These are phyloP conservation scores for Xanthostigma xanthostigma DNA, from an alignment of 2,888 invertebrate genomes.

Conservation along the genomic window DNA sequence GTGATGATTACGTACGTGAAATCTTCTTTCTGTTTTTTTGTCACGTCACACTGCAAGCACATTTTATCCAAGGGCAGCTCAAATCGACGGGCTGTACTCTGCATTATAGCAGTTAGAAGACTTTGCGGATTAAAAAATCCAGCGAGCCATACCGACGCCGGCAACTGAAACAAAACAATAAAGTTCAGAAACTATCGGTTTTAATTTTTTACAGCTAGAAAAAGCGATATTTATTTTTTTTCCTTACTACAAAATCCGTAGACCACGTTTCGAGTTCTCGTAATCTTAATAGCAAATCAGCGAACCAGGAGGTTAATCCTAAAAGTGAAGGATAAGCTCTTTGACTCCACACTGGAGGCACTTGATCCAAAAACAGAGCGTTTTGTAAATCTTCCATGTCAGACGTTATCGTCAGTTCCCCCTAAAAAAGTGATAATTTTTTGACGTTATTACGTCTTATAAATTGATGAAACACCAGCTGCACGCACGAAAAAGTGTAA, in stretches of 20 bases:
- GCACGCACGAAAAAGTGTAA: no score
- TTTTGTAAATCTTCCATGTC: constrained; percentile 94
- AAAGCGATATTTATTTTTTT: neutral
- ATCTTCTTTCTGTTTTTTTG: constrained; percentile 91
- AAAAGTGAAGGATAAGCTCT: constrained; percentile 85
- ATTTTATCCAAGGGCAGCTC: constrained; percentile 91
- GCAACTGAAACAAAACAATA: constrained; percentile 41
- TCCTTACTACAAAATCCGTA: constrained; percentile 75
- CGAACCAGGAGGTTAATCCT: constrained; percentile 83
- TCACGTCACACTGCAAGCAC: constrained; percentile 94
- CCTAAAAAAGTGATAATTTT: constrained; percentile 32
- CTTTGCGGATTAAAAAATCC: constrained; percentile 99
- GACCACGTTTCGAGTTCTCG: constrained; percentile 89
- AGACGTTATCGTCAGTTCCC: constrained; percentile 88
- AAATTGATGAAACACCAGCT: no score
- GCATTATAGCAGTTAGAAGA: constrained; percentile 93
- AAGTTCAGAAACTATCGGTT: neutral
- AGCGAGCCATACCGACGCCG: constrained; percentile 86
- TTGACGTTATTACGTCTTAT: no score
- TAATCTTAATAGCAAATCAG: constrained; percentile 72
- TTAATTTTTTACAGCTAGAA: neutral
- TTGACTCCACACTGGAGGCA: constrained; percentile 74
- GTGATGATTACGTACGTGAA: constrained; percentile 52
- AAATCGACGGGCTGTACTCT: constrained; percentile 85
- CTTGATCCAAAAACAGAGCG: constrained; percentile 82